phyloP scores from a whole-genome alignment of 2,888 invertebrate species.

The Pteria penguin region DNA sequence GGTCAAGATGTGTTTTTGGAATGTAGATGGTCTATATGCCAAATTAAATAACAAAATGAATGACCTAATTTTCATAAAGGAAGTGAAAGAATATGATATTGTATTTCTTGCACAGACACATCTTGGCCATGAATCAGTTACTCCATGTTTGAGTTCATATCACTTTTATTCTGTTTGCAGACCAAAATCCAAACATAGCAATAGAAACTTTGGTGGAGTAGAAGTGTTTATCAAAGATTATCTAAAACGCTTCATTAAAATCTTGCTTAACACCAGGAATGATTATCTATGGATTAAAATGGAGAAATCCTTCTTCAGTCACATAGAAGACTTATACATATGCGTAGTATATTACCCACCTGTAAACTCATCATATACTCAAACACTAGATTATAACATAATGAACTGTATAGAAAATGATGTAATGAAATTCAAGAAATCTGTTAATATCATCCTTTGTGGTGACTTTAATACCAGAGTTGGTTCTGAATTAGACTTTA shows the following conservation, averaged over 20 bases:
- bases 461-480: slow-evolving; percentile 15
- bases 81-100: slow-evolving; percentile 1
- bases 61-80: neutral
- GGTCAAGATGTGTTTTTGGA: slow-evolving; percentile 24
- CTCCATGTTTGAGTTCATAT: neutral
- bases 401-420: slow-evolving; percentile 2
- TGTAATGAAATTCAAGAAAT: neutral
- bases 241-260: neutral
- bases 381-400: neutral
- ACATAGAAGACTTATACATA: neutral
- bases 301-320: slow-evolving; percentile 9
- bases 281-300: slow-evolving; percentile 14
- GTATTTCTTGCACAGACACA: slow-evolving; percentile 13
- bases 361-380: neutral
- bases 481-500: neutral
- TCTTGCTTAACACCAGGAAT: slow-evolving; percentile 3
- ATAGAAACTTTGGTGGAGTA: slow-evolving; percentile 1
- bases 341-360: slow-evolving; percentile 11
- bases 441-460: neutral
- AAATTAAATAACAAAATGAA: neutral
- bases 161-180: neutral
- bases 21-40: neutral
- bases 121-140: slow-evolving; percentile 4
- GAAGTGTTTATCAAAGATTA: neutral
- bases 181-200: neutral